Base-by-base conservation (phyloP, 2,113 vertebrate genomes). In the Morphnarchus princeps region DNA sequence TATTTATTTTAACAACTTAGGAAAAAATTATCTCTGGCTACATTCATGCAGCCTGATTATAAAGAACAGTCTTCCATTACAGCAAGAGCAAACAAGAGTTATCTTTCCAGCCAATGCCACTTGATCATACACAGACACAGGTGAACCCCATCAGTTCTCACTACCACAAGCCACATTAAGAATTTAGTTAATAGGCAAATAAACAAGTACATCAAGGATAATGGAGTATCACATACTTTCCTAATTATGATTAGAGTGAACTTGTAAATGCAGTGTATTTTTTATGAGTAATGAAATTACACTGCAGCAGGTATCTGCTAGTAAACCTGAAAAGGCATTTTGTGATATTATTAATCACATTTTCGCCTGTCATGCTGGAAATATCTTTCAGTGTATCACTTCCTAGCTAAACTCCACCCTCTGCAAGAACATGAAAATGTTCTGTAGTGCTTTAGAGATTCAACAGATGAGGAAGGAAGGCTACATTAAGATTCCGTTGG, bases 191-290 rank as follows among this genome's bases (percentile, higher is more conserved):
- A 59, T 80, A 82, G 91, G 38, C 86, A 91, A 90, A 95, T 73
- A 91, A 95, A 80, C 93, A 94, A 95, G 83, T 81, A 84, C 83
- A 87, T 92, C 91, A 96, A 82, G 61, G 59, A 84, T 93, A 92
- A 95, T 86, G 83, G 87, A 95, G 52, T 91, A 81, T 62, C 83
- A 65, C 63, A 69, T 34, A 71, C 88, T 78, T 22, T 62, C 89
- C 78, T 94, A 84, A 94, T 93, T 78, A 78, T 38, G 42, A 84
- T 74, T 78, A 94, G 45, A 83, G 67, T 43, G 49, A 78, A 82
- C 91, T 72, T 76, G 82, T 77, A 93, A 91, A 77, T 34, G 86
- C 67, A 93, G 76, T 52, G 9, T 52, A 29, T 80, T 91, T 93
- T 89, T 82, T 47, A 89, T 42, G 63, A 95, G 65, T 69, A 72